Conservation (phyloP, 2,797 vertebrate species). For the Percopsis omiscomaycus region DNA sequence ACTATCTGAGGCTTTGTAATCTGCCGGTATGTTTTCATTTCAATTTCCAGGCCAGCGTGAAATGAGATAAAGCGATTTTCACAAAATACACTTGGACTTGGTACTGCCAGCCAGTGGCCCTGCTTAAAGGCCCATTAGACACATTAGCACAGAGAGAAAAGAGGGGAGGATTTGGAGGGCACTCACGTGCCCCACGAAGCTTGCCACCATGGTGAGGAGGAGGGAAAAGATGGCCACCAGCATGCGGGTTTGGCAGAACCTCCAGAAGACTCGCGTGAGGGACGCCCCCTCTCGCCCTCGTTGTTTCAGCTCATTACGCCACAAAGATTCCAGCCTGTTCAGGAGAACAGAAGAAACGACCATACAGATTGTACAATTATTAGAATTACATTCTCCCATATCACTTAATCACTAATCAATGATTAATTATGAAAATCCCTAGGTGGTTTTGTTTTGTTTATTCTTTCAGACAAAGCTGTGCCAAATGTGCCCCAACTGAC, state of each 20-base stretch:
- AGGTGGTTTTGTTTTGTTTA: too few relatives aligned
- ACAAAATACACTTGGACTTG: conserved; percentile 46
- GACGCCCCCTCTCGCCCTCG: conserved; percentile 75
- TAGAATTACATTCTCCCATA: too few relatives aligned
- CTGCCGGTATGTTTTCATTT: conserved; percentile 54
- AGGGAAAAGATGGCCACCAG: conserved; percentile 79
- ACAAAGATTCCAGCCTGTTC: conserved; percentile 77
- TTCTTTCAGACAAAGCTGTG: too few relatives aligned
- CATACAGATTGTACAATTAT: too few relatives aligned
- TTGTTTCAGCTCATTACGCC: conserved; percentile 79
- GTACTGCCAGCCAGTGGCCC: conserved; percentile 29
- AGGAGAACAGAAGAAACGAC: not conserved
- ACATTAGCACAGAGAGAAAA: conserved; percentile 38
- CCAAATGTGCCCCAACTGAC: too few relatives aligned
- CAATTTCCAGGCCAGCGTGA: conserved; percentile 56
- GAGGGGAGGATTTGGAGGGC: conserved; percentile 41
- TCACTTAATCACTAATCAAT: too few relatives aligned
- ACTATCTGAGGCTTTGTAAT: conserved; percentile 50
- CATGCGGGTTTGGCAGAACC: conserved; percentile 81
- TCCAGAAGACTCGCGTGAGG: conserved; percentile 79
- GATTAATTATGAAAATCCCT: too few relatives aligned
- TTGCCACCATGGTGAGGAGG: conserved; percentile 78
- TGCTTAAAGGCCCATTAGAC: conserved; percentile 38
- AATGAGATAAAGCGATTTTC: conserved; percentile 57
- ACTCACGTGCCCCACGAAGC: conserved; percentile 83